Evolutionary conservation across 2,888 invertebrate genomes (phyloP), one percentile per base, ranked within the genome.

Genomic region (Eristalis pertinax): DNA sequence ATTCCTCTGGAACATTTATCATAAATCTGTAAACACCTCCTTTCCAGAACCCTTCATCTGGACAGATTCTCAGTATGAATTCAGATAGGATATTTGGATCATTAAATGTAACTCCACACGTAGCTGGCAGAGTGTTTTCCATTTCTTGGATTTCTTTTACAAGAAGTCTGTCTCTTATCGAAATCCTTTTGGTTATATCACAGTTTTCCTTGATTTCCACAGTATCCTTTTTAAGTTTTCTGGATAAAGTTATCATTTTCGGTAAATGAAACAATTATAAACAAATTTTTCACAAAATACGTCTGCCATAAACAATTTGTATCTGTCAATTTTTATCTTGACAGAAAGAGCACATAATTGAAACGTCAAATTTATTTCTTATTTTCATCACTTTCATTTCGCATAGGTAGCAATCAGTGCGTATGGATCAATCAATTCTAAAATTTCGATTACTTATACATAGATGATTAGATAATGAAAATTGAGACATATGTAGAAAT

Each of bases 11-110:
- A 81, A 99, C 97, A 91, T 95, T 94, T 89, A 99, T 95, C 91
- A 95, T 95, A 93, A 99, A 99, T 92, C 95, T 95, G 93, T 98
- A 99, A 89, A 94, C 95, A 43, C 99, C 99, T 77, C 97, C 97
- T 90, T 95, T 94, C 98, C 98, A 99, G 91, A 96, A 96, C 0
- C 98, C 98, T 93, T 98, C 97, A 89, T 97, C 96, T 2, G 98
- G 97, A 79, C 95, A 93, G 77, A 98, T 96, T 67, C 95, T 95
- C 89, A 99, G 94, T 60, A 94, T 94, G 92, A 99, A 98, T 91
- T 96, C 96, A 92, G 96, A 96, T 70, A 98, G 94, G 89, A 95
- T 94, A 92, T 98, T 96, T 41, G 97, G 97, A 93, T 98, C 96
- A 80, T 96, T 96, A 91, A 98, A 98, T 90, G 94, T 94, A 84